These are phyloP conservation scores for Cantharis flavilabris DNA, from an alignment of 2,888 invertebrate genomes.

Conservation along the genomic window DNA sequence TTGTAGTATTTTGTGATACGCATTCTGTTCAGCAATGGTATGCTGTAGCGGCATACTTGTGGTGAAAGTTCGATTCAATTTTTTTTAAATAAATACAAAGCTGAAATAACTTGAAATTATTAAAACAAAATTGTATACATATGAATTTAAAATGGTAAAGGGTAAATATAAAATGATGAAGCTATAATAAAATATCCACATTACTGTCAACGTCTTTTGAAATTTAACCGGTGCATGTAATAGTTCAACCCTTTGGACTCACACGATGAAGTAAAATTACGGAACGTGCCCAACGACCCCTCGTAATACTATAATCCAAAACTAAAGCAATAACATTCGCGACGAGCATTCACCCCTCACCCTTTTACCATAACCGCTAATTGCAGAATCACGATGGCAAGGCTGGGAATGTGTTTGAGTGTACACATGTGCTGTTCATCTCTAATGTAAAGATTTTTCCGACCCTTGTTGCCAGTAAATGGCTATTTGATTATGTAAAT, in stretches of 20 bases:
- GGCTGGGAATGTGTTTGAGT: slow-evolving; percentile 39
- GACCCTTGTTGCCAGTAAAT: slow-evolving; percentile 26
- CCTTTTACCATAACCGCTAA: slow-evolving; percentile 35
- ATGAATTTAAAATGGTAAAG: neutral
- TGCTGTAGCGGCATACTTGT: neutral
- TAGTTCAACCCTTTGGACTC: slow-evolving; percentile 24
- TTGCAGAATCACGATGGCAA: slow-evolving; percentile 36
- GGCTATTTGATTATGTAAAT: slow-evolving; percentile 28
- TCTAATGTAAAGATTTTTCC: slow-evolving; percentile 31
- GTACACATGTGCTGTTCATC: slow-evolving; percentile 37
- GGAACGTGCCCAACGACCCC: slow-evolving; percentile 28
- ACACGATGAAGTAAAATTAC: slow-evolving; percentile 15
- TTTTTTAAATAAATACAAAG: neutral
- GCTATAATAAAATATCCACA: neutral
- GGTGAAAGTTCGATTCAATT: neutral
- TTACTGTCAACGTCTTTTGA: slow-evolving; percentile 19
- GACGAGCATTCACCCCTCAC: slow-evolving; percentile 34
- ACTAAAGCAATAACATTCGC: slow-evolving; percentile 39
- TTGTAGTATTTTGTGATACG: neutral
- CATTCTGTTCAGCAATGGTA: neutral
- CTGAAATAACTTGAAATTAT: neutral
- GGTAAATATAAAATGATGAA: neutral
- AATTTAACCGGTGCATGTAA: slow-evolving; percentile 26
- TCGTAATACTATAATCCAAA: slow-evolving; percentile 38
- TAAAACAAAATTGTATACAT: neutral